Evolutionary conservation across 2,797 vertebrate genomes (phyloP).

Genomic region (Garrulus glandarius): DNA sequence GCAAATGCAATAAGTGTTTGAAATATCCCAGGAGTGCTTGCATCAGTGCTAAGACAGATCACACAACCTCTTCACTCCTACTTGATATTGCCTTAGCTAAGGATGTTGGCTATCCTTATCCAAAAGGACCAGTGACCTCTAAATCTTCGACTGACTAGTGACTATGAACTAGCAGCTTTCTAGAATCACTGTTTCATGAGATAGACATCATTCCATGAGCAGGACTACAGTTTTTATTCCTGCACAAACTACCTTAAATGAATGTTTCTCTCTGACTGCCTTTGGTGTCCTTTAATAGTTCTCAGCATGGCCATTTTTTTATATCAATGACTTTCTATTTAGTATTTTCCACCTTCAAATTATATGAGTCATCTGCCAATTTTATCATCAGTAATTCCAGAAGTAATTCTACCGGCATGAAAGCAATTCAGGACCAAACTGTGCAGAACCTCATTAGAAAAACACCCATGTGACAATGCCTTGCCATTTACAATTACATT

Average conservation of each 20-base stretch:
- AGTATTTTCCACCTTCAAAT: background rate
- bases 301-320: background rate
- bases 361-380: background rate
- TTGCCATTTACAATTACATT: background rate
- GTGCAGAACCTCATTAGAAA: background rate
- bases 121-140: background rate
- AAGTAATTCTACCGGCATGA: background rate
- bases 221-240: background rate
- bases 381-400: background rate
- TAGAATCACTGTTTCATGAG: background rate
- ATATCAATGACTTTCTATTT: background rate
- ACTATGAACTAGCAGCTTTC: background rate
- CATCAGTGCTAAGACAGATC: background rate
- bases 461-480: background rate
- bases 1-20: background rate
- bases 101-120: background rate
- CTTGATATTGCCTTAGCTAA: background rate
- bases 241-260: background rate
- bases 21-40: background rate
- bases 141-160: background rate
- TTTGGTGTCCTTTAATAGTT: background rate
- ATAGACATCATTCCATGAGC: background rate
- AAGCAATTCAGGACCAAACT: background rate
- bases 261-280: background rate
- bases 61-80: background rate